Conservation (phyloP, 1,140 invertebrate genomes). For the Drosophila bipectinata region DNA sequence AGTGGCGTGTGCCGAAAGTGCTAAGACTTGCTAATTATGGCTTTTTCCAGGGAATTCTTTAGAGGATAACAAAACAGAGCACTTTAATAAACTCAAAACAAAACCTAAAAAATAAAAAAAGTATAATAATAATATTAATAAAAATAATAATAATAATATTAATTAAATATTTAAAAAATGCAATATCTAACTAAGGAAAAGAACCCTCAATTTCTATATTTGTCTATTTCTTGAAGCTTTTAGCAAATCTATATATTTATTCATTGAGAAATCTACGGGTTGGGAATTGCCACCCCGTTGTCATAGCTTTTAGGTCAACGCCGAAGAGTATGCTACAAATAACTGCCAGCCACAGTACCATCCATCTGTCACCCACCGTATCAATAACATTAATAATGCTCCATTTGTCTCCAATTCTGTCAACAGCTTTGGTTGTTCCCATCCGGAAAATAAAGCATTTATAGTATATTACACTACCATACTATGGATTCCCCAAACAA, state of each 20-base stretch:
- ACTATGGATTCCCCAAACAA: slow-evolving; percentile 20
- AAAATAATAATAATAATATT: no score
- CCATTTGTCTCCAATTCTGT: slow-evolving; percentile 44
- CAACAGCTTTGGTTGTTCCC: slow-evolving; percentile 47
- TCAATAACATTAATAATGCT: slow-evolving; percentile 73
- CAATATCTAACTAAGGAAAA: no score
- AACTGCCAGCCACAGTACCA: slow-evolving; percentile 44
- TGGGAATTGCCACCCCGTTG: slow-evolving; percentile 56
- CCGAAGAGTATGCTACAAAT: slow-evolving; percentile 71
- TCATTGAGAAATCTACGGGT: neutral
- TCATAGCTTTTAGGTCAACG: slow-evolving; percentile 60
- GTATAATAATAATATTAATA: no score
- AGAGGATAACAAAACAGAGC: neutral
- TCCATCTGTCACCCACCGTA: slow-evolving; percentile 34
- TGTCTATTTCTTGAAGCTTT: no score
- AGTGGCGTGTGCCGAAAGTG: neutral
- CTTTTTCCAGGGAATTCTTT: neutral
- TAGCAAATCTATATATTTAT: neutral
- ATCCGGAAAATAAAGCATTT: slow-evolving; percentile 17
- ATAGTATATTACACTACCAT: neutral
- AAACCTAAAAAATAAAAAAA: neutral
- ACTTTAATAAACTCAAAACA: neutral
- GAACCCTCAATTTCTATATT: neutral
- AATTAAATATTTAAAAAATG: no score
- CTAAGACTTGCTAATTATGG: neutral